These are phyloP conservation scores for Echeneis naucrates DNA, from an alignment of 2,797 vertebrate genomes.

Conservation along the genomic window DNA sequence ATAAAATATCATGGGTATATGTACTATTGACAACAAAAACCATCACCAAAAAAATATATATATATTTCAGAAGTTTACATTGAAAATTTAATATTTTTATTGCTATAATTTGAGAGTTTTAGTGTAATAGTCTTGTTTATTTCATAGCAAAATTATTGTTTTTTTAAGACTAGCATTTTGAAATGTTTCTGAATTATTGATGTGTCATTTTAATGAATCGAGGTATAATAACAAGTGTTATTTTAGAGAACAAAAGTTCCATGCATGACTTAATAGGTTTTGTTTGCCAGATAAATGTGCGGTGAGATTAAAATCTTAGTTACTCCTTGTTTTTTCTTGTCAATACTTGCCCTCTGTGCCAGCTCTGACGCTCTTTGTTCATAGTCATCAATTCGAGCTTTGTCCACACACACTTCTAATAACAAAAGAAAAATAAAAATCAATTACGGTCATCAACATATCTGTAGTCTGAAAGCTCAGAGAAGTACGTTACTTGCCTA, in stretches of 20 bases:
- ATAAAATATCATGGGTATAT: not conserved
- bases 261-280: not conserved
- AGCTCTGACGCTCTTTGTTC: constrained; percentile 91
- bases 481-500: constrained; percentile 85
- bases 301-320: not conserved
- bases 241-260: constrained; percentile 20
- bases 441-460: not conserved
- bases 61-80: not conserved
- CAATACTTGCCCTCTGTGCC: constrained; percentile 88
- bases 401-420: constrained; percentile 93
- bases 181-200: constrained; percentile 1
- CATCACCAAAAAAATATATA: not conserved
- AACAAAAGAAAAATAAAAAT: constrained; percentile 39
- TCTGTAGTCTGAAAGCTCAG: not conserved
- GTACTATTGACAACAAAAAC: not conserved
- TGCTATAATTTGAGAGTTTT: not conserved
- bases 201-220: not conserved
- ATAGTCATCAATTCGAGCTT: constrained; percentile 90
- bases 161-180: constrained; percentile 9
- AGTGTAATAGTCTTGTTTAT: not conserved
- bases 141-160: constrained; percentile 1
- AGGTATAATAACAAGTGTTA: constrained; percentile 16
- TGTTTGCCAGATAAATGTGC: not conserved
- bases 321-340: constrained; percentile 1
- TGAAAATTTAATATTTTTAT: not conserved